Percentiles rank a stretch among this genome's conserved stretches.
phyloP scores from a whole-genome alignment of 2,113 vertebrate species.

The Taurulus bubalis region DNA sequence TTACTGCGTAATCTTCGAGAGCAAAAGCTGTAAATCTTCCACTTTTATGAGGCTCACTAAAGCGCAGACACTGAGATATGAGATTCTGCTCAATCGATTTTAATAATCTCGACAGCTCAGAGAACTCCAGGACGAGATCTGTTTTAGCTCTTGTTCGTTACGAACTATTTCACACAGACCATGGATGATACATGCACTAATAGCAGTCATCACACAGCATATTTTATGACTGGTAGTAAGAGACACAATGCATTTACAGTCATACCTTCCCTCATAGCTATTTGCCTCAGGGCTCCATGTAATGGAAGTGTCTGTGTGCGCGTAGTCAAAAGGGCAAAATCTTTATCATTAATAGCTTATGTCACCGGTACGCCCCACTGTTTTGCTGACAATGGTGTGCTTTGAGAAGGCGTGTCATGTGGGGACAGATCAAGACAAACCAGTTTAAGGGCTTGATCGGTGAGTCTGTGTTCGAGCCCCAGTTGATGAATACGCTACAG shows the following conservation, averaged over 20 bases:
- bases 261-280: not conserved
- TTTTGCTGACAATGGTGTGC: constrained; percentile 70
- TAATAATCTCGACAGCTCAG: not conserved
- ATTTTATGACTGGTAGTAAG: not conserved
- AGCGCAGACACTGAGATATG: not conserved
- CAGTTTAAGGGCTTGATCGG: constrained; percentile 65
- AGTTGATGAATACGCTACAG: not conserved
- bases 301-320: not conserved
- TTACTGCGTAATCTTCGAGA: not conserved
- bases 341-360: constrained; percentile 34
- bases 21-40: not conserved
- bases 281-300: not conserved
- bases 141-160: not conserved
- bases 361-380: constrained; percentile 40
- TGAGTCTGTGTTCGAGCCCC: constrained; percentile 38
- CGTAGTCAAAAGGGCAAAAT: constrained; percentile 14
- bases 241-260: not conserved
- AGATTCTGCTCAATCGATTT: not conserved
- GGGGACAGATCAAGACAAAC: constrained; percentile 76
- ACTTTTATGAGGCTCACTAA: not conserved
- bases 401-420: constrained; percentile 74
- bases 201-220: not conserved
- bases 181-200: not conserved
- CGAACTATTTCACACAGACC: not conserved
- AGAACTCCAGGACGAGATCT: not conserved